Evolutionary conservation across 2,888 invertebrate species (phyloP).

Genomic region (Cyclophora albipunctata): DNA sequence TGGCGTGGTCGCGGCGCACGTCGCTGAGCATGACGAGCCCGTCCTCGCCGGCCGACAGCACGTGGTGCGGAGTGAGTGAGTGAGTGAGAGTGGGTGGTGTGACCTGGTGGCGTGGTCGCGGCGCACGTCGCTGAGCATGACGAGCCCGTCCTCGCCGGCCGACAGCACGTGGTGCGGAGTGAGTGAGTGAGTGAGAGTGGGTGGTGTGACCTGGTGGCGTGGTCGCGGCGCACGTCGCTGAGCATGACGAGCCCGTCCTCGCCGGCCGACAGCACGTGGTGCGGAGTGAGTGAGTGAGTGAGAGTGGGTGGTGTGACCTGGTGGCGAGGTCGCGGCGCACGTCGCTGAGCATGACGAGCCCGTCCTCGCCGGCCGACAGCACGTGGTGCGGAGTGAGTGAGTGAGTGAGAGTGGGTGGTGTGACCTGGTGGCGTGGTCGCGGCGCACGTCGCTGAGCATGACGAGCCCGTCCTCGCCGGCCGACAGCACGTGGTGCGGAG

Average conservation of each 20-base stretch:
- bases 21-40: conserved; percentile 87
- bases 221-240: conserved; percentile 85
- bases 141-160: conserved; percentile 91
- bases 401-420: conserved; percentile 1
- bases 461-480: conserved; percentile 93
- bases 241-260: conserved; percentile 90
- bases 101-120: conserved; percentile 77
- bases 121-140: conserved; percentile 88
- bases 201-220: conserved; percentile 65
- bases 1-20: conserved; percentile 81
- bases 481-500: conserved; percentile 86
- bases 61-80: conserved; percentile 81
- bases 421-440: conserved; percentile 76
- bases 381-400: conserved; percentile 84
- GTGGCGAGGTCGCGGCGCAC: conserved; percentile 81
- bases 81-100: conserved; percentile 13
- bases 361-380: conserved; percentile 93
- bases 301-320: conserved; percentile 40
- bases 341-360: conserved; percentile 86
- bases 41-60: conserved; percentile 93
- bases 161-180: conserved; percentile 88
- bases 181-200: conserved; percentile 2
- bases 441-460: conserved; percentile 87
- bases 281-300: conserved; percentile 71
- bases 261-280: conserved; percentile 87